A percentile compares a stretch with the other conserved stretches of the same genome.
These are phyloP conservation scores for Villa cingulata DNA, from an alignment of 2,888 invertebrate genomes.

Conservation along the genomic window DNA sequence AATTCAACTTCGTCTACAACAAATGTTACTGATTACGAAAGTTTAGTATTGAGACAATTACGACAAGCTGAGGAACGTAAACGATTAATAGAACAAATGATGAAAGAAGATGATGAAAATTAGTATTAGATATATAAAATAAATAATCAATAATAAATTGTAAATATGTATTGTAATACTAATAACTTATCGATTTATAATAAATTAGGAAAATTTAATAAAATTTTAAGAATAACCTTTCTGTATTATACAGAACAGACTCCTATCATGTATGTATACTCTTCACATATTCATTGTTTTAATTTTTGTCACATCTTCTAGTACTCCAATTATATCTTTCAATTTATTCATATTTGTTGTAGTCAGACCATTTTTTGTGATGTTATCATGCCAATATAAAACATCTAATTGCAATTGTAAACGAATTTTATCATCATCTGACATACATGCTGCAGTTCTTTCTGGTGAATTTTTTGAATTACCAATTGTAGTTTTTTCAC, in stretches of 20 bases:
- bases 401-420: constrained; percentile 82
- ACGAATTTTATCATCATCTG: constrained; percentile 90
- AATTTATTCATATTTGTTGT: constrained; percentile 45
- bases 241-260: no score
- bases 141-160: no score
- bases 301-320: constrained; percentile 36
- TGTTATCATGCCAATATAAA: constrained; percentile 52
- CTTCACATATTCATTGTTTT: not conserved
- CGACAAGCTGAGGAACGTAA: constrained; percentile 78
- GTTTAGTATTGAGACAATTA: constrained; percentile 62
- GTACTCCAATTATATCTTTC: constrained; percentile 45
- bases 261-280: no score
- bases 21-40: constrained; percentile 65
- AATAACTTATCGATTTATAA: no score
- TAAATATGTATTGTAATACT: no score
- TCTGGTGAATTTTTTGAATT: constrained; percentile 20
- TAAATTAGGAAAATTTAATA: no score
- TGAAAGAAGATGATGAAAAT: constrained; percentile 24
- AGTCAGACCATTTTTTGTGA: constrained; percentile 42
- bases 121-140: no score
- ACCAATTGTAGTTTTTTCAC: constrained; percentile 47
- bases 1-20: constrained; percentile 32
- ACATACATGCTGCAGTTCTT: constrained; percentile 41
- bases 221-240: no score
- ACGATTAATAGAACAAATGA: constrained; percentile 54